A percentile compares a stretch with the other conserved stretches of the same genome.
These are phyloP conservation scores for Lethocerus indicus DNA, from an alignment of 1,140 invertebrate species.

Conservation along the genomic window DNA sequence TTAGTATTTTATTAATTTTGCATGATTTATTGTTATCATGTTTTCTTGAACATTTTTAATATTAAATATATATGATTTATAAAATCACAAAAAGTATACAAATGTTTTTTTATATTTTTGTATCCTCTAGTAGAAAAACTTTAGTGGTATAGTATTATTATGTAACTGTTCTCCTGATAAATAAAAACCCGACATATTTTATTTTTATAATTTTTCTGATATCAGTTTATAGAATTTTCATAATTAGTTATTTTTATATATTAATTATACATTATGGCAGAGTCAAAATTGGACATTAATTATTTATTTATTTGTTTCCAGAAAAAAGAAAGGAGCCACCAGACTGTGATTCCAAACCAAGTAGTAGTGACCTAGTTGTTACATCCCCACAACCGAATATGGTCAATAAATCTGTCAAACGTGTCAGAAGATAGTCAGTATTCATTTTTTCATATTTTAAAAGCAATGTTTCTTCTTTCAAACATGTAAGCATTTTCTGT, in stretches of 20 bases:
- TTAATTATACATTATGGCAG: too few relatives aligned
- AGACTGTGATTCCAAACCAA: conserved; percentile 57
- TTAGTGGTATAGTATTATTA: too few relatives aligned
- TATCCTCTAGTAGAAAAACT: too few relatives aligned
- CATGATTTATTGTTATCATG: not conserved
- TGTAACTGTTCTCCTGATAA: too few relatives aligned
- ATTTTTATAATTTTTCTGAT: too few relatives aligned
- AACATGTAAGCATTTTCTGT: too few relatives aligned
- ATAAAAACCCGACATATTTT: too few relatives aligned
- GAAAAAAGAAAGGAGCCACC: conserved; percentile 78
- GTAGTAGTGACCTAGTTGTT: conserved; percentile 33
- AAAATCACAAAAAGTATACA: not conserved
- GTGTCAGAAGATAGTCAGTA: conserved; percentile 63
- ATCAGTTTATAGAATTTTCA: too few relatives aligned
- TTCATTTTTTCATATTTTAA: conserved; percentile 8
- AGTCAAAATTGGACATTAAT: too few relatives aligned
- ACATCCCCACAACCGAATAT: conserved; percentile 33
- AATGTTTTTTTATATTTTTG: conserved; percentile 6
- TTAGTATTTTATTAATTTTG: not conserved
- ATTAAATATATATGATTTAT: conserved; percentile 1
- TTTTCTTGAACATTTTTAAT: not conserved
- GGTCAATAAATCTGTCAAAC: conserved; percentile 41
- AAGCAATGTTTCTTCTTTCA: not conserved
- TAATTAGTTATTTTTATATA: too few relatives aligned
- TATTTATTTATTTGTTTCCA: conserved; percentile 20